Evolutionary conservation across 2,797 vertebrate genomes (phyloP).

Genomic region (Anabas testudineus): DNA sequence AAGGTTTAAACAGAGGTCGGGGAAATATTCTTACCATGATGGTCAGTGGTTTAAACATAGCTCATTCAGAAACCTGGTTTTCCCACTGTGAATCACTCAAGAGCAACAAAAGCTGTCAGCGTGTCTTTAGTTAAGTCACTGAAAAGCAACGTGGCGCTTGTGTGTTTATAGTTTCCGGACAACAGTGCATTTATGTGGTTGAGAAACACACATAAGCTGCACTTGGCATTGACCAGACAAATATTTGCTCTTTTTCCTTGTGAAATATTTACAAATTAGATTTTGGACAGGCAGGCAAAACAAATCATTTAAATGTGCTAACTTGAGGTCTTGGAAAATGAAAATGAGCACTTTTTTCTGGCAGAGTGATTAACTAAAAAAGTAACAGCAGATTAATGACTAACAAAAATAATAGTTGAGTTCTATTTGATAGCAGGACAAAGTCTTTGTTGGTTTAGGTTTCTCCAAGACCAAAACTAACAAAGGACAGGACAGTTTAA

Average conservation of each 20-base stretch:
- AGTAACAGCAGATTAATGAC: background rate
- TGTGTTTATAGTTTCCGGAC: background rate
- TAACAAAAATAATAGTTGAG: too few species aligned
- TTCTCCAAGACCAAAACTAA: too few species aligned
- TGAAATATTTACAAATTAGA: background rate
- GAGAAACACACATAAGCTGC: too few species aligned
- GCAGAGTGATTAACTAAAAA: background rate
- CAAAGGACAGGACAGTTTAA: too few species aligned
- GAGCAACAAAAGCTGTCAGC: background rate
- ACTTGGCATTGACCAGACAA: too few species aligned
- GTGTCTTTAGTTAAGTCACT: background rate
- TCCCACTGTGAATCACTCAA: background rate
- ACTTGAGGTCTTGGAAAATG: background rate
- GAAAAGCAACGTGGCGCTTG: background rate
- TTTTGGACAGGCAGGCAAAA: background rate
- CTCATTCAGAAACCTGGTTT: background rate
- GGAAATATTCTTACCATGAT: too few species aligned
- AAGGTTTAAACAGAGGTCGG: background rate
- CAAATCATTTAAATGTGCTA: background rate
- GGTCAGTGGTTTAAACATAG: background rate
- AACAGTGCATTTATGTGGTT: too few species aligned
- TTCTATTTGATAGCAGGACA: background rate
- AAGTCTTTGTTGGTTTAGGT: background rate
- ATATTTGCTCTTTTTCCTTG: background rate
- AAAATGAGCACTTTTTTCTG: background rate